Base-by-base conservation (phyloP, 2,797 vertebrate species). In the Australoheros facetus region DNA sequence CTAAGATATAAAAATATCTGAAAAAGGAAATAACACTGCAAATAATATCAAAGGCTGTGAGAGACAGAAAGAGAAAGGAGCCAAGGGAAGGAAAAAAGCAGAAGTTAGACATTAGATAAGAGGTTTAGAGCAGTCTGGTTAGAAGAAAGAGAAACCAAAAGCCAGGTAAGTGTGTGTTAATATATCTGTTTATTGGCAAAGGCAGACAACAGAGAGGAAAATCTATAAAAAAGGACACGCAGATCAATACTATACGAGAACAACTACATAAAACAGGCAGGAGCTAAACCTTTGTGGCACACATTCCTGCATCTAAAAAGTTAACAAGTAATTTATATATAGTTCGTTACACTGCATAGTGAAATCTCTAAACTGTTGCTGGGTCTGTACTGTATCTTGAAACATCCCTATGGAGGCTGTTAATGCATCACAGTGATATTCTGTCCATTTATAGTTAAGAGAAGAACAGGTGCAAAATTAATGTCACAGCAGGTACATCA, bases 111-210 rank as follows among this genome's bases (percentile, higher is more conserved):
- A 53, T 80, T 6, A 85, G 59, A 75, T 4, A 51, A 56, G 37
- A 78, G 62, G 59, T 76, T 88, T 75, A 85, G 79, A 78, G 60
- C 39, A 79, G 71, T 59, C 23, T 56, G 45, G 77, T 89, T 82
- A 87, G 71, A 85, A 77, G 69, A 88, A 87, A 79, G 53, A 91
- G 73, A 87, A 84, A 80, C 34, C 60, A 79, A 83, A 85, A 82
- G 62, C 28, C 91, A 88, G 69, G 71, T 76, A 14, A 88, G 84
- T 85, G 79, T 86, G 85, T 76, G 82, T 92, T 90, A 89, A 69
- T 42, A 89, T 60, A 85, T 91, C 23, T 30, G 69, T 95, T 95
- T 95, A 95, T 93, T 95, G 89, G 89, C 85, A 91, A 69, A 90
- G 86, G 60, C 79, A 74, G 60, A 86, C 30, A 81, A 79, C 60